Base-by-base conservation (phyloP, 2,797 vertebrate species). In the Silurus lanzhouensis region DNA sequence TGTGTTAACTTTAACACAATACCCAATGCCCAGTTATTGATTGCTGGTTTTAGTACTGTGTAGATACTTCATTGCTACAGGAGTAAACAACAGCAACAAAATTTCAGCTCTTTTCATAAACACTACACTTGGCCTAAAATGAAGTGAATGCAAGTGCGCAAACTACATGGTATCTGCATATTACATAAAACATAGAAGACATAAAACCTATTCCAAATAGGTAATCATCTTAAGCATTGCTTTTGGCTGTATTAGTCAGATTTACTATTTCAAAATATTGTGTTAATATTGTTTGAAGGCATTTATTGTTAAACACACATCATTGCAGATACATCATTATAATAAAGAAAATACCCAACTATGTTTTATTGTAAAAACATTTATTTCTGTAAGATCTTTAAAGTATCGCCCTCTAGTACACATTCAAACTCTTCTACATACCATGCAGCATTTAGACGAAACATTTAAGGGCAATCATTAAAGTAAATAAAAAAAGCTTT, bases 371-470 rank as follows among this genome's bases (percentile, higher is more conserved):
- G 22, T 25, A 58, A 58, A 3, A 31, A 19, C 46, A n/a, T 74
- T 48, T 52, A 74, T 52, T 74, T n/a, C 71, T 74, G 46, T 74
- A 22, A 74, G 22, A 74, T 74, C 20, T 57, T 57, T 25, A 74
- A 52, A 15, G 71, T 55, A 74, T 22, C 52, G 20, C 27, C 38
- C 38, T 46, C 13, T 19, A 74, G 10, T 52, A 72, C 22, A 75
- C 6, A 75, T 74, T 22, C 46, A 17, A 75, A 17, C 8, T 52
- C 44, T 60, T 44, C 22, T 61, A 60, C 8, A 58, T 27, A 77
- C 17, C 31, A 38, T 77, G 58, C 55, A 77, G 17, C 57, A 78
- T 44, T 61, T 20, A 8, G 2, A 20, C 3, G 10, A 20, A 78
- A 61, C 10, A 22, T 44, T 44, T 78, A 22, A 76, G 8, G 17